Percentiles rank a stretch among this genome's conserved stretches.
Evolutionary conservation across 2,888 invertebrate genomes (phyloP).

Genomic region (Oligia fasciuncula): DNA sequence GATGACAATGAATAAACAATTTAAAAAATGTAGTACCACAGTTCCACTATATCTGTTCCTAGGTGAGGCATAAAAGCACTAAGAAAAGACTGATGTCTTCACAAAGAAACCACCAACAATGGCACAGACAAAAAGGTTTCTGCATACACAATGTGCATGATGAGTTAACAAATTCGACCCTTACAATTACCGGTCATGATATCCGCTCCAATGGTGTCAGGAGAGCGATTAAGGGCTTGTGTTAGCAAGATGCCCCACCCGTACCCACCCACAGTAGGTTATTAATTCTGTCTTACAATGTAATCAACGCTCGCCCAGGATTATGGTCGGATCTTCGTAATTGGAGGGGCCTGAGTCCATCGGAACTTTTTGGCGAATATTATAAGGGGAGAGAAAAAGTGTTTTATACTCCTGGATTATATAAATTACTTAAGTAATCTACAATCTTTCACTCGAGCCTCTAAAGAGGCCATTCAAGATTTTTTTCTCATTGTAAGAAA

Average conservation of each 20-base stretch:
- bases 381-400: background rate
- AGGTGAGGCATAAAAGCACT: background rate
- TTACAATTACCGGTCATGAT: constrained; percentile 43
- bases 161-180: constrained; percentile 57
- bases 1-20: background rate
- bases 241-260: constrained; percentile 34
- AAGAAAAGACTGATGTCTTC: background rate
- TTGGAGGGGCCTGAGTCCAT: background rate
- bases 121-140: constrained; percentile 1
- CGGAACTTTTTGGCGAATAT: background rate
- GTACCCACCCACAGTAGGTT: constrained; percentile 26
- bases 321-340: constrained; percentile 31
- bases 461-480: background rate
- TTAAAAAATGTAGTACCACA: background rate
- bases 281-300: constrained; percentile 48
- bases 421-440: constrained; percentile 1
- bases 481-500: background rate
- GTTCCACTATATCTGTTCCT: background rate
- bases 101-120: background rate
- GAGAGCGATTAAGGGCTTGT: constrained; percentile 45
- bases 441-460: background rate
- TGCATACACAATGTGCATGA: constrained; percentile 11
- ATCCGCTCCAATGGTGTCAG: constrained; percentile 44
- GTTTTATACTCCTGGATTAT: constrained; percentile 5
- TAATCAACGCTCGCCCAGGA: constrained; percentile 44